Percentiles rank a stretch among this genome's conserved stretches.
Conservation (phyloP, 2,113 vertebrate genomes). For the Thermophis baileyi region DNA sequence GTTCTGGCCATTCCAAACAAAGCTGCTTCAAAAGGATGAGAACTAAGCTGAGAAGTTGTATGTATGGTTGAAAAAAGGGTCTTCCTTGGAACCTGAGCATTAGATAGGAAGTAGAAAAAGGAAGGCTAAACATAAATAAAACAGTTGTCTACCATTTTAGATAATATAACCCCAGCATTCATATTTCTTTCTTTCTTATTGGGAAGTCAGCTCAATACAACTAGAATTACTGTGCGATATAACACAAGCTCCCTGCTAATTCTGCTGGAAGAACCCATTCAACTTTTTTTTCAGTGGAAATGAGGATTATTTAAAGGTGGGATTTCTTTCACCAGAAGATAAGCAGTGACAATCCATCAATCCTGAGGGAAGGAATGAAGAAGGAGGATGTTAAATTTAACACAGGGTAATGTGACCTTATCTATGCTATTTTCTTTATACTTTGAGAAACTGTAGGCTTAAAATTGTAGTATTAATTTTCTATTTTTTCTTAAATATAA, state of each 20-base stretch:
- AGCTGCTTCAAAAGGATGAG: constrained; percentile 82
- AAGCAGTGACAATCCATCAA: constrained; percentile 49
- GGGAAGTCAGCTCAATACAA: constrained; percentile 36
- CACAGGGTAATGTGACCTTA: constrained; percentile 6
- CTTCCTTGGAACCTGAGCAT: constrained; percentile 83
- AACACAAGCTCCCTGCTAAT: constrained; percentile 28
- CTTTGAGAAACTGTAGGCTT: not conserved
- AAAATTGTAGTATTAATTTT: not conserved
- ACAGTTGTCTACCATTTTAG: constrained; percentile 49
- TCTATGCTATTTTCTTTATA: not conserved
- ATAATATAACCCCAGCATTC: constrained; percentile 32
- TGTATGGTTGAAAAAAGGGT: constrained; percentile 79
- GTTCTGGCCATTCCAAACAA: constrained; percentile 81
- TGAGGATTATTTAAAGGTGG: constrained; percentile 32
- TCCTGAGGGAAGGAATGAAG: constrained; percentile 49
- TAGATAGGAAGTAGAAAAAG: constrained; percentile 73
- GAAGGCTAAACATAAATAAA: constrained; percentile 62
- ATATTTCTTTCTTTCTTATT: constrained; percentile 26
- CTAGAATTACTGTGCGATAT: constrained; percentile 13
- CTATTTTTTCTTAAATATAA: not conserved
- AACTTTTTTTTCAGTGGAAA: constrained; percentile 25
- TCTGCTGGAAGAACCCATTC: constrained; percentile 22
- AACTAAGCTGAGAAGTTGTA: constrained; percentile 80
- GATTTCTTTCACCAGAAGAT: constrained; percentile 41
- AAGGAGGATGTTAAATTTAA: constrained; percentile 49